These are phyloP conservation scores for Brachypalpus laphriformis DNA, from an alignment of 2,888 invertebrate species.

Conservation along the genomic window DNA sequence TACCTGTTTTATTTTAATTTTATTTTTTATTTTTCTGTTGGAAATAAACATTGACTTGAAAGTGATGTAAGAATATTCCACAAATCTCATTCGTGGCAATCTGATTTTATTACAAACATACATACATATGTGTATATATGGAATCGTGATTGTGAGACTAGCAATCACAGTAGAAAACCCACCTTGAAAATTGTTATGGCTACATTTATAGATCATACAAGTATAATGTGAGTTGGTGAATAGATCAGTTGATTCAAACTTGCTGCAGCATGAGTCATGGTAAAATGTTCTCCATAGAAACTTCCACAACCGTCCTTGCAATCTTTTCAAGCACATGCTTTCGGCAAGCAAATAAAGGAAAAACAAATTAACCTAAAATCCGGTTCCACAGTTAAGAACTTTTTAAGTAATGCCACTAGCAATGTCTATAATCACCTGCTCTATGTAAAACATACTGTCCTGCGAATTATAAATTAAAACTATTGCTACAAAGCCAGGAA, in stretches of 20 bases:
- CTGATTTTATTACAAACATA: conserved; percentile 32
- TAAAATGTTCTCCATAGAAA: neutral
- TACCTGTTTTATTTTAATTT: neutral
- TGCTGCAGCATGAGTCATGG: conserved; percentile 11
- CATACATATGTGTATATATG: too few species aligned
- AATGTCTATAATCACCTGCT: too few species aligned
- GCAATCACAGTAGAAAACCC: neutral
- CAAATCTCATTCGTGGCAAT: conserved; percentile 20
- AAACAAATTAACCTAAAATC: too few species aligned
- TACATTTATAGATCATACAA: conserved; percentile 17
- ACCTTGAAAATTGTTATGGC: conserved; percentile 28
- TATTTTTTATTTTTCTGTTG: neutral
- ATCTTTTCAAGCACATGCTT: too few species aligned
- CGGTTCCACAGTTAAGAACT: too few species aligned
- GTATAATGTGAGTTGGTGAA: neutral
- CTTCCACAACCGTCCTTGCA: neutral
- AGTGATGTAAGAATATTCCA: conserved; percentile 32
- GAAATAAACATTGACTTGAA: conserved; percentile 7
- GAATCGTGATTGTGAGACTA: conserved; percentile 26
- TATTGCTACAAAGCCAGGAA: too few species aligned
- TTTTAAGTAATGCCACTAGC: too few species aligned
- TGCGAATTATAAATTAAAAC: too few species aligned
- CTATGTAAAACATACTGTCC: too few species aligned
- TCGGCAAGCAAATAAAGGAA: too few species aligned
- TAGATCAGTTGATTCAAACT: neutral